phyloP scores from a whole-genome alignment of 2,113 vertebrate species.

The Rana temporaria region DNA sequence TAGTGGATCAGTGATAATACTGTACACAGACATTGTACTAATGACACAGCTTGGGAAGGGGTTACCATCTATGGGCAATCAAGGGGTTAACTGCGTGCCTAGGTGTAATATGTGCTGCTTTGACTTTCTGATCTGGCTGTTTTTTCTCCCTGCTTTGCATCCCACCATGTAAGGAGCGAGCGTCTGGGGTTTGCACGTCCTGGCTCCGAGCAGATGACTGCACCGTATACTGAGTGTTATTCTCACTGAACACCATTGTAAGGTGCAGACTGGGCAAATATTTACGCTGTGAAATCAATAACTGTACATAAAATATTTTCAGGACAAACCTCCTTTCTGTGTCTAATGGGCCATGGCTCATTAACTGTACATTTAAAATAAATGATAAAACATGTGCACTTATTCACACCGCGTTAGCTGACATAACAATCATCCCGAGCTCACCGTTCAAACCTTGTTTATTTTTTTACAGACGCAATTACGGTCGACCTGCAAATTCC shows the following conservation, averaged over 20 bases:
- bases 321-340: neutral
- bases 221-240: constrained; percentile 3
- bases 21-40: too few relatives aligned
- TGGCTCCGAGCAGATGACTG: neutral
- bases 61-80: too few relatives aligned
- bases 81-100: too few relatives aligned
- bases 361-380: constrained; percentile 22
- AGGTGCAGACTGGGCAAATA: constrained; percentile 37
- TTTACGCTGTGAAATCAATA: constrained; percentile 41
- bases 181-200: neutral
- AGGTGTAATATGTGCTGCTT: too few relatives aligned
- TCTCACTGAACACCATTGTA: neutral
- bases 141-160: too few relatives aligned
- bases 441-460: neutral
- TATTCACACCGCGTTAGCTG: constrained; percentile 1
- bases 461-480: neutral
- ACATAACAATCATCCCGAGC: neutral
- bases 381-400: constrained; percentile 12
- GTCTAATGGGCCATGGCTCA: constrained; percentile 46
- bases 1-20: too few relatives aligned
- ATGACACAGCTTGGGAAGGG: too few relatives aligned
- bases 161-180: neutral
- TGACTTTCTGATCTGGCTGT: too few relatives aligned
- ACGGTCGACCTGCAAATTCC: neutral
- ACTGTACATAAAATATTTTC: constrained; percentile 26